Evolutionary conservation across 2,113 vertebrate species (phyloP), one percentile per base, ranked within the genome.

Genomic region (Cercopithecus mona): DNA sequence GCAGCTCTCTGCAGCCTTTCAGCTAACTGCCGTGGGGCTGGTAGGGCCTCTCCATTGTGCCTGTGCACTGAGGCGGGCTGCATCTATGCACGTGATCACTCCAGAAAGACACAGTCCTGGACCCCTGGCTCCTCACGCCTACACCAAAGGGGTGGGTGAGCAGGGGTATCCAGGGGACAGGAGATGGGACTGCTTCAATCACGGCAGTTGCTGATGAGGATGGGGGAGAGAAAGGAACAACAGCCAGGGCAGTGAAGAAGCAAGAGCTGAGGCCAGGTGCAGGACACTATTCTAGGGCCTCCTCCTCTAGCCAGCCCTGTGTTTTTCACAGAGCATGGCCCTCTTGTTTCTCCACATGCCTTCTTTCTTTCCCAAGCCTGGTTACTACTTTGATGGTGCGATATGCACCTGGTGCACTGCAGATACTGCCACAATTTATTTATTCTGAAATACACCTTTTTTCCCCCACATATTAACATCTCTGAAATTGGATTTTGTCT

Each of bases 41-140:
- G 5, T 17, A 52, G 88, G 95, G 86, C 88, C 93, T 70, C 90
- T 68, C 87, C 90, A 95, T 96, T 98, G 97, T 98, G 93, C 76
- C 72, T 96, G 98, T 97, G 97, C 96, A 72, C 25, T 76, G 94
- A 97, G 95, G 97, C 93, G n/a, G 93, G 79, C 48, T 16, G 6
- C 35, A 64, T 81, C 68, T 88, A 30, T 55, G 8, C 92, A 30
- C 27, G 12, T 87, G 97, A 52, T 72, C 55, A 4, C 57, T 43
- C 55, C n/a, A 22, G 61, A 81, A 35, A 52, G 75, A n/a, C 55
- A 52, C 48, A 35, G 64, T 79, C 93, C 94, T 16, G 45, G 68
- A 76, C 79, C 88, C 88, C 70, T 32, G 85, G 78, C 79, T 92
- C 35, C 85, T 64, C 48, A 25, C 0, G 12, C 57, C 4, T 30